Evolutionary conservation across 2,888 invertebrate genomes (phyloP).

Genomic region (Cabera pusaria): DNA sequence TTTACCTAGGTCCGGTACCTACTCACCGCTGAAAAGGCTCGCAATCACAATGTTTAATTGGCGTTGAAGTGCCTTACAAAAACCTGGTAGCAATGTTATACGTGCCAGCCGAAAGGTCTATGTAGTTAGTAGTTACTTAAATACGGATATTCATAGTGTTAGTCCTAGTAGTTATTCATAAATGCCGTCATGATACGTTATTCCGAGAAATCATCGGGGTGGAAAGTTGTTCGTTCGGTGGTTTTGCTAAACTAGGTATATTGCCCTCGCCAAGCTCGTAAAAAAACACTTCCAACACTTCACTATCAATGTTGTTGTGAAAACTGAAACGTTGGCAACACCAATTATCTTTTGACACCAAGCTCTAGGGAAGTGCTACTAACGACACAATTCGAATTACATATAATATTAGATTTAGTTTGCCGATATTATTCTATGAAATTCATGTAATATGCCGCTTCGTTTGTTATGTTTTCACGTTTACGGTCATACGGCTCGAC

Average conservation of each 20-base stretch:
- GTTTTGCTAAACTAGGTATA: constrained; percentile 25
- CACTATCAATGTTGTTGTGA: constrained; percentile 7
- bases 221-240: constrained; percentile 22
- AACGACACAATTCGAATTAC: too few relatives aligned
- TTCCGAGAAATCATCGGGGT: constrained; percentile 19
- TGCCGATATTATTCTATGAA: constrained; percentile 4
- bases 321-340: background rate
- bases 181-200: constrained; percentile 24
- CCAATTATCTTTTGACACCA: too few relatives aligned
- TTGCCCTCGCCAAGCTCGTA: constrained; percentile 22
- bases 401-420: too few relatives aligned
- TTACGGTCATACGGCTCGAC: too few relatives aligned
- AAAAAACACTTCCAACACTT: constrained; percentile 5
- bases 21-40: background rate
- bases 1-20: background rate
- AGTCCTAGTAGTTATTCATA: too few relatives aligned
- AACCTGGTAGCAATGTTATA: constrained; percentile 1
- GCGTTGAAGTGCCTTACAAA: constrained; percentile 7
- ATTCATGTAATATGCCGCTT: too few relatives aligned
- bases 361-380: background rate
- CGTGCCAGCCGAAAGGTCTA: too few relatives aligned
- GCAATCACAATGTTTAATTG: constrained; percentile 1
- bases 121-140: too few relatives aligned
- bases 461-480: too few relatives aligned
- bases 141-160: too few relatives aligned